phyloP scores from a whole-genome alignment of 1,140 invertebrate genomes.

The Sarcophaga peregrina region DNA sequence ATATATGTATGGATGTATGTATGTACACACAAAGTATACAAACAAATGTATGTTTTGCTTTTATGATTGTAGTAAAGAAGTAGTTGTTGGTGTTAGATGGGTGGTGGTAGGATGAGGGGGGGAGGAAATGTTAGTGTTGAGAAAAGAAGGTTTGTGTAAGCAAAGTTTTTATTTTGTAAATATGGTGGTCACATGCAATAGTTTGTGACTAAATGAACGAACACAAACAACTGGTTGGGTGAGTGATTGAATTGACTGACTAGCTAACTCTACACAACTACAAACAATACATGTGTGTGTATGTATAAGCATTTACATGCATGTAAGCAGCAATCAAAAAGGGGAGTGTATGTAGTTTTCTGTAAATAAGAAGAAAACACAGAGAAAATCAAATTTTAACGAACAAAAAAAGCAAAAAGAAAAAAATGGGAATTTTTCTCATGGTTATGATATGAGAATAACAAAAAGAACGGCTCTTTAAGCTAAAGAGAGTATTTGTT shows the following conservation, averaged over 20 bases:
- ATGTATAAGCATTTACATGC: no score
- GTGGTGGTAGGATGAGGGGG: background rate
- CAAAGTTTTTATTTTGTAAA: background rate
- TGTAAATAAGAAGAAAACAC: background rate
- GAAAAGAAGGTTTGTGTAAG: no score
- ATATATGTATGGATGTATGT: no score
- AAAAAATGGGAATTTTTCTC: no score
- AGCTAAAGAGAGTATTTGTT: no score
- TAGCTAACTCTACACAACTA: background rate
- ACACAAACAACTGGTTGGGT: background rate
- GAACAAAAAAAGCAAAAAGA: no score
- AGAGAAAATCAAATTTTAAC: background rate
- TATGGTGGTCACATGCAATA: conserved; percentile 26
- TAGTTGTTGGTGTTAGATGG: background rate
- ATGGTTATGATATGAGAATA: no score
- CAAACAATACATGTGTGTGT: background rate
- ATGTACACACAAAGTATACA: no score
- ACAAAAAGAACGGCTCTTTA: no score
- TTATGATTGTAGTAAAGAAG: background rate
- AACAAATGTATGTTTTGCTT: background rate
- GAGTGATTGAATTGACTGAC: conserved; percentile 1
- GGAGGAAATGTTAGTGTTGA: no score
- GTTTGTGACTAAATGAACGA: background rate
- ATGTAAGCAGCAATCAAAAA: no score
- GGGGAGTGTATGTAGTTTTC: no score